Evolutionary conservation across 2,113 vertebrate genomes (phyloP).

Genomic region (Pachycephala philippinensis): DNA sequence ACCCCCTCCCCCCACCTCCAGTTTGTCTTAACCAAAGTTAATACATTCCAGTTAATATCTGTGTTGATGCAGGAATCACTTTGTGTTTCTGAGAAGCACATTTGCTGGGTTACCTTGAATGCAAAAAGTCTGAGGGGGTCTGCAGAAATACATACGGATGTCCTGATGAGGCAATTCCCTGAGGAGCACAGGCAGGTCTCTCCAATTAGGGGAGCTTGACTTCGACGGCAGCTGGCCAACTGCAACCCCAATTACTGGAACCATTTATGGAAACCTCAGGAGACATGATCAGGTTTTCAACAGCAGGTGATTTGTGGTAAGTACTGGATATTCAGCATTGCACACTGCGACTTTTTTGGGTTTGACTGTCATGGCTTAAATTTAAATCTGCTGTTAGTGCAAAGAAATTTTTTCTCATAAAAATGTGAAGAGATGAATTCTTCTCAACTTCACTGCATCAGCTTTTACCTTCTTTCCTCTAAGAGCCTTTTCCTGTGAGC

Average conservation of each 20-base stretch:
- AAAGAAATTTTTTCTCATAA: neutral
- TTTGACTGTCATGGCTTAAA: neutral
- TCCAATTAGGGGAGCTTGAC: neutral
- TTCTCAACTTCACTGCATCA: neutral
- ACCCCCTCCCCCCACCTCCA: fast-evolving
- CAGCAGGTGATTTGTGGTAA: neutral
- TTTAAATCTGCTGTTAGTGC: neutral
- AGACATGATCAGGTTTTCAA: neutral
- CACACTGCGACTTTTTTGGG: neutral
- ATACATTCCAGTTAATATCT: neutral
- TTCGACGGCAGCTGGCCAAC: neutral
- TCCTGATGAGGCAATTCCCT: neutral
- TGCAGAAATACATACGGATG: neutral
- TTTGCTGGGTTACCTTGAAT: neutral
- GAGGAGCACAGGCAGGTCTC: neutral
- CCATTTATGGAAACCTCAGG: neutral
- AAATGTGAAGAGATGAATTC: neutral
- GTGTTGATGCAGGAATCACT: neutral
- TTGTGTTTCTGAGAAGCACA: neutral
- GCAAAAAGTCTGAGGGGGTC: neutral
- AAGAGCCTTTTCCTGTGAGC: neutral
- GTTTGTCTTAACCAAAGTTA: neutral
- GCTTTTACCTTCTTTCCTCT: neutral
- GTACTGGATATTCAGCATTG: neutral
- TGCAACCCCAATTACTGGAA: neutral